Evolutionary conservation across 2,888 invertebrate species (phyloP), one percentile per base, ranked within the genome.

Genomic region (Blomia tropicalis): DNA sequence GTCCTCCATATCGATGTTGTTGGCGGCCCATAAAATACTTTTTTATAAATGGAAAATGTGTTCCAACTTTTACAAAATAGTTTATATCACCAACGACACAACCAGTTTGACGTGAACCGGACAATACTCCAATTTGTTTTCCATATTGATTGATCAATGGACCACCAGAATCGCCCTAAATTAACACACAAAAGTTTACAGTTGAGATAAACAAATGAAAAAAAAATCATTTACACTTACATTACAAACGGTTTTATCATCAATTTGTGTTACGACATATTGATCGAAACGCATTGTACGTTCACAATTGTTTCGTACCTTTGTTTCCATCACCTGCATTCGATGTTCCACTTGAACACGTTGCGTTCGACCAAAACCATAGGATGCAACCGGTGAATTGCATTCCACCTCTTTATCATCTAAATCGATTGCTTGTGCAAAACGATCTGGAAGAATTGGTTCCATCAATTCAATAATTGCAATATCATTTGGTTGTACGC

Each of bases 231-330:
- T 7, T 36, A 7, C 7, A 14, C 51, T 47, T 27, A 47, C 51
- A 47, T 47, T 7, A 19, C 51, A 47, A 47, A 47, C 51, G 14
- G 51, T 47, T 47, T 47, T 47, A 25, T 27, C 51, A 7, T 47
- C 23, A 47, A 47, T 47, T 27, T 47, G 51, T 27, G 51, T 47
- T 7, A 47, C 22, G n/a, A 47, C n/a, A 47, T 11, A 47, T 22
- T 47, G 7, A 17, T 36, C 17, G 36, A 7, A 11, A 11, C 17
- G 7, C 7, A 11, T 17, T 11, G 7, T 36, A 11, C 17, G 7
- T 7, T 7, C 7, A 36, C 36, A 36, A 36, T 36, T 36, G 36
- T 36, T 36, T 17, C 17, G 36, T 17, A 36, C 36, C 36, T 7
- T 36, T 11, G 36, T 36, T 36, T 36, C 36, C 36, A 36, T 36